Percentiles rank a stretch among this genome's conserved stretches.
phyloP scores from a whole-genome alignment of 1,140 invertebrate genomes.

The Carposina sasakii region DNA sequence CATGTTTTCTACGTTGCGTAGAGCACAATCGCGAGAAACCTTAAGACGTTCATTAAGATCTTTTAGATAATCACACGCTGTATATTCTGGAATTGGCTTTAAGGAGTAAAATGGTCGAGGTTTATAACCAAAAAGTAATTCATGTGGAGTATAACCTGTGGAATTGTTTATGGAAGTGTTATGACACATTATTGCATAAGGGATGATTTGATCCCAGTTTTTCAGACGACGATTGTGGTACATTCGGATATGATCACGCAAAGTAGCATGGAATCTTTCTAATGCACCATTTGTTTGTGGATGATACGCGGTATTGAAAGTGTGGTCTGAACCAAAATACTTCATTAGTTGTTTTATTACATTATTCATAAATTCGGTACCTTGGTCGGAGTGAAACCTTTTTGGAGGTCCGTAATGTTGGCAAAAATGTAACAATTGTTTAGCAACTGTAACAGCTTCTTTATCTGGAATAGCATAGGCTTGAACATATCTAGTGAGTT shows the following conservation, averaged over 20 bases:
- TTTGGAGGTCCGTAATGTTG: slow-evolving; percentile 42
- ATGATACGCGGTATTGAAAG: slow-evolving; percentile 51
- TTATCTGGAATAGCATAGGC: slow-evolving; percentile 37
- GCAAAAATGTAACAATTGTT: no score
- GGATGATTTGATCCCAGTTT: slow-evolving; percentile 64
- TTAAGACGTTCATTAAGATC: slow-evolving; percentile 35
- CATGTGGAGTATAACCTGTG: slow-evolving; percentile 42
- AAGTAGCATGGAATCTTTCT: slow-evolving; percentile 50
- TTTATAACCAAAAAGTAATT: slow-evolving; percentile 60
- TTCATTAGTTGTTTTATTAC: slow-evolving; percentile 40
- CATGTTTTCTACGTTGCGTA: slow-evolving; percentile 27
- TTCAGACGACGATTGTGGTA: slow-evolving; percentile 39
- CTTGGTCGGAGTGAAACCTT: slow-evolving; percentile 43
- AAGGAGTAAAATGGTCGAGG: slow-evolving; percentile 36
- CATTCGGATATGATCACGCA: slow-evolving; percentile 53
- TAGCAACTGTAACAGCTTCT: slow-evolving; percentile 32
- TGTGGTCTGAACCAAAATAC: slow-evolving; percentile 39
- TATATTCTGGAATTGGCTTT: slow-evolving; percentile 27
- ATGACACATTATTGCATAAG: slow-evolving; percentile 57
- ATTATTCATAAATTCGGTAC: slow-evolving; percentile 45
- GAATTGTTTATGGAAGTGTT: slow-evolving; percentile 59
- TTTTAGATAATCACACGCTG: slow-evolving; percentile 33
- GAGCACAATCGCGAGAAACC: slow-evolving; percentile 26
- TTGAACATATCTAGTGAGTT: slow-evolving; percentile 36
- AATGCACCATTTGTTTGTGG: slow-evolving; percentile 41